A percentile compares a stretch with the other conserved stretches of the same genome.
These are phyloP conservation scores for Coboldia fuscipes DNA, from an alignment of 1,140 invertebrate genomes.

Conservation along the genomic window DNA sequence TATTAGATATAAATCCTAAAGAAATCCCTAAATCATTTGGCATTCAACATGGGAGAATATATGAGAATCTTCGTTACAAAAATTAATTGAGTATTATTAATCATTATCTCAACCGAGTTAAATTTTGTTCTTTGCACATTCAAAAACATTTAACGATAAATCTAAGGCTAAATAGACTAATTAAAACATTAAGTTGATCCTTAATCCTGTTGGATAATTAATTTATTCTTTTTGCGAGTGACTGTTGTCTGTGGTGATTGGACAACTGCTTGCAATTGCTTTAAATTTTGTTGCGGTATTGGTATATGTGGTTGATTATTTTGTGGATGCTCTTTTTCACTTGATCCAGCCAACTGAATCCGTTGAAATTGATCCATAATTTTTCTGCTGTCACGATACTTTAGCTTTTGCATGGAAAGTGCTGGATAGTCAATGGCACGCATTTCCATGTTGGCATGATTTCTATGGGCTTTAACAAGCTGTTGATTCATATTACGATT, in stretches of 20 bases:
- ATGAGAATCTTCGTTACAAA: no score
- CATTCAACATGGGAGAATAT: no score
- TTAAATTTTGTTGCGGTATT: constrained; percentile 33
- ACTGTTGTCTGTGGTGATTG: constrained; percentile 41
- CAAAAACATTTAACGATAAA: no score
- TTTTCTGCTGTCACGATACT: constrained; percentile 16
- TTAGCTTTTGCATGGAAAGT: constrained; percentile 18
- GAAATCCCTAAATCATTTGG: no score
- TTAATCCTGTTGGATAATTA: constrained; percentile 45
- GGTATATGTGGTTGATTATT: constrained; percentile 10
- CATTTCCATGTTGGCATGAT: constrained; percentile 6
- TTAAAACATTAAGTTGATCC: no score
- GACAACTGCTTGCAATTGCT: constrained; percentile 30
- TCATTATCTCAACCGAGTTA: no score
- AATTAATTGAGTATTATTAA: no score
- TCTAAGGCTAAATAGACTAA: no score
- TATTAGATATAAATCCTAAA: no score
- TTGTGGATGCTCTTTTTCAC: background rate
- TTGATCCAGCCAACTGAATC: constrained; percentile 10
- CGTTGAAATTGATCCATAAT: constrained; percentile 19
- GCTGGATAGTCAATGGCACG: constrained; percentile 9
- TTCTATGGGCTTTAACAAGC: constrained; percentile 1
- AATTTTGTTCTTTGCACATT: no score
- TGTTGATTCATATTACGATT: constrained; percentile 12
- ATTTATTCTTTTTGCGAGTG: constrained; percentile 50